Evolutionary conservation across 1,140 invertebrate species (phyloP).

Genomic region (Phymastichus coffea): DNA sequence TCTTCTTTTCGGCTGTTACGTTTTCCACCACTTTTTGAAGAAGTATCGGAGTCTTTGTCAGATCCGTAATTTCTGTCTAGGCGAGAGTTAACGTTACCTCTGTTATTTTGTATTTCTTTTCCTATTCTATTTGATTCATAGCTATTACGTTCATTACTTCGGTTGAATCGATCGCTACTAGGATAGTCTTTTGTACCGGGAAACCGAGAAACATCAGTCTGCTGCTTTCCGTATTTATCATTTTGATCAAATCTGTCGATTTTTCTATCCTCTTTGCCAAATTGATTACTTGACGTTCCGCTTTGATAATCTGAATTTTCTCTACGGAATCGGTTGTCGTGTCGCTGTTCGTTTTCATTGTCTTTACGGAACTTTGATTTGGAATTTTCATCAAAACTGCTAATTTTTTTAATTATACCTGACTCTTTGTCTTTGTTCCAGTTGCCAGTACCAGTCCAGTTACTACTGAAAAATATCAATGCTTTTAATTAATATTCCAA

Average conservation of each 20-base stretch:
- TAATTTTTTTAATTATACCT: not conserved
- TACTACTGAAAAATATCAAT: too few relatives aligned
- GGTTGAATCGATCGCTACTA: slow-evolving; percentile 31
- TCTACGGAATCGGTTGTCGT: slow-evolving; percentile 38
- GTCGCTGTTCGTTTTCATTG: slow-evolving; percentile 41
- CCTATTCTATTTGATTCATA: slow-evolving; percentile 33
- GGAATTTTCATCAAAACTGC: not conserved
- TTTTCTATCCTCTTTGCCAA: slow-evolving; percentile 12
- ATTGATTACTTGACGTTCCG: slow-evolving; percentile 19
- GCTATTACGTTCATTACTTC: slow-evolving; percentile 26
- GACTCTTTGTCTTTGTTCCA: not conserved
- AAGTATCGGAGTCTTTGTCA: slow-evolving; percentile 44
- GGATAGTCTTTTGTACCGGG: slow-evolving; percentile 2
- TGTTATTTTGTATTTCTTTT: slow-evolving; percentile 31
- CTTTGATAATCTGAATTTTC: slow-evolving; percentile 10
- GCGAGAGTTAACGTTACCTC: slow-evolving; percentile 13
- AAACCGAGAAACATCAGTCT: not conserved
- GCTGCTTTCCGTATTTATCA: not conserved
- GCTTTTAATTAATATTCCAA: too few relatives aligned
- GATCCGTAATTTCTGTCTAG: slow-evolving; percentile 32
- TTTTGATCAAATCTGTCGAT: slow-evolving; percentile 2
- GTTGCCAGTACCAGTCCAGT: too few relatives aligned
- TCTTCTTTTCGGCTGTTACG: slow-evolving; percentile 28
- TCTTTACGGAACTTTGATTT: slow-evolving; percentile 36
- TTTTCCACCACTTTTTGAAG: slow-evolving; percentile 30